These are phyloP conservation scores for Leptinotarsa lineolata DNA, from an alignment of 1,140 invertebrate species.

Conservation along the genomic window DNA sequence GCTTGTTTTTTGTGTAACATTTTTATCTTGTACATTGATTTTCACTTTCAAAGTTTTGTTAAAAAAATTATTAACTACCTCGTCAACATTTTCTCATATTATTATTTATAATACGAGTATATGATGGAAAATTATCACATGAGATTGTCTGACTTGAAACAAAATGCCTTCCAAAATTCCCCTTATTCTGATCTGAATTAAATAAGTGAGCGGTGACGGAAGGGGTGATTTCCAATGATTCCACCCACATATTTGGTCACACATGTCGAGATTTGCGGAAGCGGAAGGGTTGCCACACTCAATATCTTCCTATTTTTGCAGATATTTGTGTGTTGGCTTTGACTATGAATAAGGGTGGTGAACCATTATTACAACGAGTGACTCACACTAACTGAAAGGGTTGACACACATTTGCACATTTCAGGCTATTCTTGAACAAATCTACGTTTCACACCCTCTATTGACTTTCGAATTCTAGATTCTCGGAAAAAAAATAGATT, in stretches of 20 bases:
- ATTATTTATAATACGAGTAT: no score
- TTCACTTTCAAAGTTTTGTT: no score
- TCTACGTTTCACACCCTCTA: background rate
- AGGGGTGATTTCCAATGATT: conserved; percentile 12
- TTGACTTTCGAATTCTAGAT: background rate
- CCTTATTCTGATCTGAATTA: background rate
- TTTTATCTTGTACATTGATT: no score
- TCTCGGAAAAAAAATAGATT: no score
- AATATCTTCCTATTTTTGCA: conserved; percentile 42
- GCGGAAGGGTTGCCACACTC: conserved; percentile 41
- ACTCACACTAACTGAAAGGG: conserved; percentile 37
- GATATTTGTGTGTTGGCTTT: conserved; percentile 31
- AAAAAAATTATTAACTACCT: no score
- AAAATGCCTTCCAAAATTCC: background rate
- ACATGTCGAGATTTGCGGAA: conserved; percentile 54
- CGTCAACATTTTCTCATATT: no score
- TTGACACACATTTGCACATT: conserved; percentile 45
- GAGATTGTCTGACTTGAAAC: no score
- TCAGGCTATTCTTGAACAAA: conserved; percentile 24
- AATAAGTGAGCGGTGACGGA: background rate
- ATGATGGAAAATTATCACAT: background rate
- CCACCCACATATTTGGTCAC: conserved; percentile 28
- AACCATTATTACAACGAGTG: conserved; percentile 34
- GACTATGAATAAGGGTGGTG: conserved; percentile 34
- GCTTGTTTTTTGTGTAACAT: no score